phyloP scores from a whole-genome alignment of 2,888 invertebrate genomes.

The Cynaeus angustus region DNA sequence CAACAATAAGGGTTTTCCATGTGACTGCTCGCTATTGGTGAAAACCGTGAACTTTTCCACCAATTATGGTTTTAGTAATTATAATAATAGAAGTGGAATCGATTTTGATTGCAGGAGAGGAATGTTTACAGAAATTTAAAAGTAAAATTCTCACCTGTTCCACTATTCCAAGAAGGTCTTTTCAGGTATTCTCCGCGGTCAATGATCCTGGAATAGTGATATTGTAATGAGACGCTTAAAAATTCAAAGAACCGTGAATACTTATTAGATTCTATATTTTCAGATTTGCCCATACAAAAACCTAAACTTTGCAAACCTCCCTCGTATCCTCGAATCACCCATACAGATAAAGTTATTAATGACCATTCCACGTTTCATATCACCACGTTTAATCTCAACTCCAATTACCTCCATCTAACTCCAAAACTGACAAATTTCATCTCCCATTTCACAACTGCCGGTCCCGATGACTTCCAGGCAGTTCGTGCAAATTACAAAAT shows the following conservation, averaged over 20 bases:
- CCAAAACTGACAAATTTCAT: no score
- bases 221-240: no score
- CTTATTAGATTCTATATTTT: no score
- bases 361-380: neutral
- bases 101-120: neutral
- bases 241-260: no score
- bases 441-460: no score
- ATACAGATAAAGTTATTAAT: neutral
- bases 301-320: no score
- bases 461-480: no score
- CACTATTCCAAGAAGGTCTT: neutral
- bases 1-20: neutral
- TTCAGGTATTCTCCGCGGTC: constrained; percentile 31
- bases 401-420: neutral
- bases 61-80: constrained; percentile 1
- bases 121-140: neutral
- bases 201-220: constrained; percentile 30
- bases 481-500: constrained; percentile 52
- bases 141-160: constrained; percentile 15
- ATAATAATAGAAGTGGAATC: neutral
- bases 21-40: neutral
- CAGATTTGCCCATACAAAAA: no score
- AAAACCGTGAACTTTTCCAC: neutral
- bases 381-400: neutral
- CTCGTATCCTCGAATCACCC: no score